These are phyloP conservation scores for Synanthedon vespiformis DNA, from an alignment of 2,888 invertebrate genomes.

Conservation along the genomic window DNA sequence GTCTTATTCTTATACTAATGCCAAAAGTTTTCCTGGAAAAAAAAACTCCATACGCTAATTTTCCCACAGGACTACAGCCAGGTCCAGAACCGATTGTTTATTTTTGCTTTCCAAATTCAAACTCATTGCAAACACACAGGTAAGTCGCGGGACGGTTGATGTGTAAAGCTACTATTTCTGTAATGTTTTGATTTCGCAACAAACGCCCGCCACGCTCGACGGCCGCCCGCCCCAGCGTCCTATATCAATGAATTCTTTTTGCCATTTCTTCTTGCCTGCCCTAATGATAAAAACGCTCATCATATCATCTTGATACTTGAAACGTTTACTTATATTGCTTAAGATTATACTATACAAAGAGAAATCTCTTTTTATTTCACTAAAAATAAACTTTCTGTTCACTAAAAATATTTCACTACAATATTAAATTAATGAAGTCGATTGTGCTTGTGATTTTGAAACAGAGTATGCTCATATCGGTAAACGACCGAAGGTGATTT, in stretches of 20 bases:
- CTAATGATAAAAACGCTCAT: constrained; percentile 15
- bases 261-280: constrained; percentile 40
- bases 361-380: no score
- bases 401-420: no score
- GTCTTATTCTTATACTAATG: no score
- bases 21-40: no score
- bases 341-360: not conserved
- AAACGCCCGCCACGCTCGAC: constrained; percentile 18
- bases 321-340: no score
- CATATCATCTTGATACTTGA: not conserved
- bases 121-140: not conserved
- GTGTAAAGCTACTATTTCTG: constrained; percentile 32
- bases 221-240: constrained; percentile 39
- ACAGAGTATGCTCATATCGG: not conserved
- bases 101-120: no score
- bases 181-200: constrained; percentile 34
- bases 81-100: no score
- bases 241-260: constrained; percentile 53
- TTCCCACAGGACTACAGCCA: no score
- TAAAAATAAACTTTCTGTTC: no score
- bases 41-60: no score
- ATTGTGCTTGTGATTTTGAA: not conserved
- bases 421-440: not conserved
- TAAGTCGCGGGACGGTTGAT: not conserved
- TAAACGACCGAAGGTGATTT: not conserved